Base-by-base conservation (phyloP, 35 echinoderm and acorn worm genomes). In the Holothuria glaberrima region DNA sequence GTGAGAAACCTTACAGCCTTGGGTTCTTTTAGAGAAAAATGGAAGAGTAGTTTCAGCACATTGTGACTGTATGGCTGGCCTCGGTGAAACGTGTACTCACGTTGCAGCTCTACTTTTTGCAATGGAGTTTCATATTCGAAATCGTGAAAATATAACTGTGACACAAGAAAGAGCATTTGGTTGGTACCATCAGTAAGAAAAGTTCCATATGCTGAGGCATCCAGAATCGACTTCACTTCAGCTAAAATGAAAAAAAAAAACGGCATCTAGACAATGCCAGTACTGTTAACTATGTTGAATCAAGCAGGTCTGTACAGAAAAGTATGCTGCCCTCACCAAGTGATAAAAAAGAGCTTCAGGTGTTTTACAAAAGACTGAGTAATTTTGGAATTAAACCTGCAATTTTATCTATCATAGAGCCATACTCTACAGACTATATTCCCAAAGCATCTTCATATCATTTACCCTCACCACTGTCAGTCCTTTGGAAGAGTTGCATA, bases 51-150 rank as follows among this genome's bases (percentile, higher is more conserved):
- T 41, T 19, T 36, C 79, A 48, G 80, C 64, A 22, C 76, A 91
- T 65, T 91, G 89, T 64, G 59, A 90, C 71, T 91, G 89, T 67
- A 84, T 91, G 75, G 90, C 90, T 50, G 80, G 90, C 5, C 60
- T 91, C 17, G 80, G 90, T 9, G 90, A 91, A 86, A 52, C 45
- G 10, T 46, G 90, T 34, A 91, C 76, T 33, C 68, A 71, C 31
- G 90, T 91, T 58, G 56, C 25, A 5, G 62, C 90, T 28, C 21
- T 91, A 25, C 57, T 91, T 14, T 91, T 91, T 71, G 22, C 59
- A 6, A 25, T 91, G 9, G 90, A 91, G 31, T 58, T 60, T 22
- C 19, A 68, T 45, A 64, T 91, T 48, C 77, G 77, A 28, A 44
- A 86, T 29, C 28, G 77, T 22, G 78, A 71, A 22, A 64, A 34